Base-by-base conservation (phyloP, 2,888 invertebrate genomes). In the Scaptomyza polygonia region DNA sequence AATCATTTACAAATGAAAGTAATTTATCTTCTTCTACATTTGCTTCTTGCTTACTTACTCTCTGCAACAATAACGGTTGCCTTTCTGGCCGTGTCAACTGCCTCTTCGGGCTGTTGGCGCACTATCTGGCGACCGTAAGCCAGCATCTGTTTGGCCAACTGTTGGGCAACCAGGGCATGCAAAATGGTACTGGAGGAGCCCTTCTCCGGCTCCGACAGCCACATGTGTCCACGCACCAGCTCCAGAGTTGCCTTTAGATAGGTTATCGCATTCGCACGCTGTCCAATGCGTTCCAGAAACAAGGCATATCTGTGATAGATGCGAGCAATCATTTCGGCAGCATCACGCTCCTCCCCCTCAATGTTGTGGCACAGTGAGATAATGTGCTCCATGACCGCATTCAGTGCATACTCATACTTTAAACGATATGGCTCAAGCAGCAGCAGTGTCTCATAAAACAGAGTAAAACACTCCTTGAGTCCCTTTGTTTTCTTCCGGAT, bases 331-430 rank as follows among this genome's bases (percentile, higher is more conserved):
- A 76, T 72, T 42, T 90, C 88, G 6, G 69, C 67, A 0, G 88
- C 86, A 16, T 77, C 79, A 0, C 67, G 54, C 11, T 76, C 79
- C 44, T 74, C 51, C 0, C 67, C 72, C 5, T 72, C 61, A 2
- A 88, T 67, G 48, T 71, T 63, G 64, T 71, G 67, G 43, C 79
- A 76, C 57, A 83, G 53, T 4, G 77, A 76, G 5, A 89, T 76
- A 7, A 90, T 77, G 25, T 72, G 74, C 61, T 88, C 87, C 59
- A 83, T 72, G 21, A 89, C 75, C 12, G 72, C 69, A 21, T 66
- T 70, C 25, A 88, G 40, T 0, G 83, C 78, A 71, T 90, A 89
- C 53, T 83, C 81, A 29, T 80, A 90, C 58, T 79, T 82, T 0
- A 61, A 25, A 5, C 77, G 73, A 29, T 79, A 71, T 0, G 80